Evolutionary conservation across 1,140 invertebrate genomes (phyloP).

Genomic region (Scaptomyza graminum): DNA sequence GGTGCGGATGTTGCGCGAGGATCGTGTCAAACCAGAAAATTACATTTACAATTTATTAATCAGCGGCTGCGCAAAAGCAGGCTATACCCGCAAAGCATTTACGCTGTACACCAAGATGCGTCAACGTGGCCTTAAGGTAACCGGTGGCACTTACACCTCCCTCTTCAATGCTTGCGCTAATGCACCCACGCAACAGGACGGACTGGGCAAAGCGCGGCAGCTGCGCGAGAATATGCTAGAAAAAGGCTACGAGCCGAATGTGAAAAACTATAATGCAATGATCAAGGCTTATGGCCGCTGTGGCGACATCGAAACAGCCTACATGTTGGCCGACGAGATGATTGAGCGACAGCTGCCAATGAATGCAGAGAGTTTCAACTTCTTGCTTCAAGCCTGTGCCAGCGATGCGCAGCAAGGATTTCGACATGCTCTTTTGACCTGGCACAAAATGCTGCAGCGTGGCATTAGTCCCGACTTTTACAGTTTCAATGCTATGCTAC

Average conservation of each 20-base stretch:
- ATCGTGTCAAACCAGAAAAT: constrained; percentile 89
- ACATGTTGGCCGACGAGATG: constrained; percentile 94
- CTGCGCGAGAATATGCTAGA: constrained; percentile 88
- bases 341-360: constrained; percentile 86
- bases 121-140: constrained; percentile 87
- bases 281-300: constrained; percentile 95
- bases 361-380: constrained; percentile 89
- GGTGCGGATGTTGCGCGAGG: constrained; percentile 89
- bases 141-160: constrained; percentile 90
- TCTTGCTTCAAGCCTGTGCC: constrained; percentile 92
- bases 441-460: constrained; percentile 90
- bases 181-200: constrained; percentile 88
- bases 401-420: constrained; percentile 91
- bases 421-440: constrained; percentile 90
- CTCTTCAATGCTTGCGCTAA: constrained; percentile 95
- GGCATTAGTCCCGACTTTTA: constrained; percentile 88
- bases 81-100: constrained; percentile 94
- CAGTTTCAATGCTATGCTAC: constrained; percentile 92
- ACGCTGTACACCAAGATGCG: constrained; percentile 93
- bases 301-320: constrained; percentile 90
- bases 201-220: constrained; percentile 87
- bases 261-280: constrained; percentile 93
- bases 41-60: constrained; percentile 93
- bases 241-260: constrained; percentile 88
- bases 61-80: constrained; percentile 90